Base-by-base conservation (phyloP, 2,888 invertebrate species). In the Polymixis flavicincta region DNA sequence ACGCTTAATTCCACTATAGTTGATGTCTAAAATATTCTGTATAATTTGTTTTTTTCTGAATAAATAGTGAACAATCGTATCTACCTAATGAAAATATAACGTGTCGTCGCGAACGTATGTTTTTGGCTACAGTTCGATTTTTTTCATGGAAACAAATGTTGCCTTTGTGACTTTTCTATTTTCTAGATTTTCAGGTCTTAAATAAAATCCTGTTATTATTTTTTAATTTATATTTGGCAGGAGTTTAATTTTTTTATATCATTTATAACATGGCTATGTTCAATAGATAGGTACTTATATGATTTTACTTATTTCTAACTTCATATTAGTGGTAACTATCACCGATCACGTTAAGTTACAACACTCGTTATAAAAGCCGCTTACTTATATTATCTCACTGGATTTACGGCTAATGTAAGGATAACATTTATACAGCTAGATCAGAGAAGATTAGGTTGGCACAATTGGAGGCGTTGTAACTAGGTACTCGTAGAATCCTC, bases 401-500 rank as follows among this genome's bases (percentile, higher is more conserved):
- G 45, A 45, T 8, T 72, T 72, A 55, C 14, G 25, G 55, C 0
- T 64, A 55, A 50, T n/a, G 14, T 54, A 52, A 37, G 52, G 45
- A 55, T 17, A 65, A 80, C 32, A 60, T 74, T 68, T 37, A 42
- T 37, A 60, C 14, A 48, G 25, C 2, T 0, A 50, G 68, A 65
- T 79, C 37, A 57, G 37, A 65, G 48, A 59, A 65, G 60, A 81
- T 76, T 69, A 61, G 17, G 17, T 59, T 61, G 25, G 59, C 37
- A 61, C 7, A 45, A 79, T 61, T 32, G 9, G 37, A 69, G 32
- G 50, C 19, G 28, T 81, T n/a, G 19, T 60, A 59, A 25, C 13
- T 59, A 54, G 28, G 17, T 28, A 25, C 37, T 78, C 42, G 25
- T 60, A 48, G 9, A 48, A 65, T 65, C 50, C 55, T 80, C 52